Percentiles rank a stretch among this genome's conserved stretches.
These are phyloP conservation scores for Bovichtus diacanthus DNA, from an alignment of 2,797 vertebrate genomes.

Conservation along the genomic window DNA sequence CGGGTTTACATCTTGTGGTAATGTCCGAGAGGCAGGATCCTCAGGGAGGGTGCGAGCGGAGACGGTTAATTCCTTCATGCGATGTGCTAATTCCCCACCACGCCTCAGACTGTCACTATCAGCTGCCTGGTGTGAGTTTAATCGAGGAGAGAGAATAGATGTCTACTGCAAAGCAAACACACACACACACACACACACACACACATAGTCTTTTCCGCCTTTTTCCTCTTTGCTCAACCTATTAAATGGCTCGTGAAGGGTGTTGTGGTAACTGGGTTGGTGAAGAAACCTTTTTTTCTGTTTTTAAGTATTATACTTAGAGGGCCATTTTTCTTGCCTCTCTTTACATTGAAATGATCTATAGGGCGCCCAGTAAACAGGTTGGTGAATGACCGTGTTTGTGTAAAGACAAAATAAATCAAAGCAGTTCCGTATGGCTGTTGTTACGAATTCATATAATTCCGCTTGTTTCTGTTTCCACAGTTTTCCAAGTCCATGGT, in stretches of 20 bases:
- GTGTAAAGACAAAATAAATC: constrained; percentile 39
- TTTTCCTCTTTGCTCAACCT: constrained; percentile 49
- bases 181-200: background rate
- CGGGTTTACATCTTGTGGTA: constrained; percentile 10
- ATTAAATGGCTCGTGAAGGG: constrained; percentile 76
- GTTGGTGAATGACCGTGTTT: constrained; percentile 30
- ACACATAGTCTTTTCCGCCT: constrained; percentile 20
- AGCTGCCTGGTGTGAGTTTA: constrained; percentile 69
- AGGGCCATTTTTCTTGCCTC: constrained; percentile 59
- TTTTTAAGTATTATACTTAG: constrained; percentile 66
- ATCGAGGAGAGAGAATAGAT: constrained; percentile 74
- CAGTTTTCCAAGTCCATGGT: constrained; percentile 99
- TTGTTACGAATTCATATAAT: constrained; percentile 35
- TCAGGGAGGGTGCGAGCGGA: constrained; percentile 42
- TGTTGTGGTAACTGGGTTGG: constrained; percentile 63
- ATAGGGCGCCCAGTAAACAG: constrained; percentile 30
- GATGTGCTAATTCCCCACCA: constrained; percentile 60
- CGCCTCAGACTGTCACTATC: constrained; percentile 59
- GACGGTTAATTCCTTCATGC: constrained; percentile 62
- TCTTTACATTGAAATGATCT: constrained; percentile 62
- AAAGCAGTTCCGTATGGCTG: constrained; percentile 4
- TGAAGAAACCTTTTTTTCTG: constrained; percentile 69
- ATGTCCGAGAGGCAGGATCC: constrained; percentile 44
- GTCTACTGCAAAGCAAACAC: constrained; percentile 32
- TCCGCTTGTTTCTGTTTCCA: constrained; percentile 28